Evolutionary conservation across 2,113 vertebrate genomes (phyloP).

Genomic region (Lipophrys pholis): DNA sequence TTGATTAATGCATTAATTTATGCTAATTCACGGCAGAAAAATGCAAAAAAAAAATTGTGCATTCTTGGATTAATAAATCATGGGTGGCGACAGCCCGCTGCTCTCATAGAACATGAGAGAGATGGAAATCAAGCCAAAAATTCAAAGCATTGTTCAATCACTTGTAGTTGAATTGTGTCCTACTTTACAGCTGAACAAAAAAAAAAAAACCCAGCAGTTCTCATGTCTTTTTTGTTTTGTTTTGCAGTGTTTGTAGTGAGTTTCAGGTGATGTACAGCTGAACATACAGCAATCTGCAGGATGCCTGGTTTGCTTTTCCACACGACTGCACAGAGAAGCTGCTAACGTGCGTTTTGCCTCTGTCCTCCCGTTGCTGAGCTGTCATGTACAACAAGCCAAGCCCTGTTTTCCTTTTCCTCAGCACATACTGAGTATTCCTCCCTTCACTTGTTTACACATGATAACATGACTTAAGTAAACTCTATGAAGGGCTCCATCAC

Average conservation of each 20-base stretch:
- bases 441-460: constrained; percentile 24
- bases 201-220: background rate
- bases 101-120: background rate
- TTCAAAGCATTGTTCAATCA: constrained; percentile 11
- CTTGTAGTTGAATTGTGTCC: background rate
- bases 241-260: background rate
- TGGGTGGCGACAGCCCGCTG: background rate
- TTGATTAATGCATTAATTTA: too few species aligned
- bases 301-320: constrained; percentile 24
- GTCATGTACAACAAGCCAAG: constrained; percentile 40
- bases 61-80: too few species aligned
- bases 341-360: constrained; percentile 7
- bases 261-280: constrained; percentile 40
- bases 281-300: constrained; percentile 32
- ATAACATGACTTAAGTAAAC: constrained; percentile 11
- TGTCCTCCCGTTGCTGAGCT: constrained; percentile 13
- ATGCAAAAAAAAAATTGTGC: too few species aligned
- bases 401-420: background rate
- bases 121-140: background rate
- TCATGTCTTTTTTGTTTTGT: background rate
- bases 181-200: constrained; percentile 5
- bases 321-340: constrained; percentile 13
- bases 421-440: background rate
- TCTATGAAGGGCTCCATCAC: constrained; percentile 4
- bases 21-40: too few species aligned